phyloP scores from a whole-genome alignment of 2,113 vertebrate genomes.

The Abramis brama region DNA sequence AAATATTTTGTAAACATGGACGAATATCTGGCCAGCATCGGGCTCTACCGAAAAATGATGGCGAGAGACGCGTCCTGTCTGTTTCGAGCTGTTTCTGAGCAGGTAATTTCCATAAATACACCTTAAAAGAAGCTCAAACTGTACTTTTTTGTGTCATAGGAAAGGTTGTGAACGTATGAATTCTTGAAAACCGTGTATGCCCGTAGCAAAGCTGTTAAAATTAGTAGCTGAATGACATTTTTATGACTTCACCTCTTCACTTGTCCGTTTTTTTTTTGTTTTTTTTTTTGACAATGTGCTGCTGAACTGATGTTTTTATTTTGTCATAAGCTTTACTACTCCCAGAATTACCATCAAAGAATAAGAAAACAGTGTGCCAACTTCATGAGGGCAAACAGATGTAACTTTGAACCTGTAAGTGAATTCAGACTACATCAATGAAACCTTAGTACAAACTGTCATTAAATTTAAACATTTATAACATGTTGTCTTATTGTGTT shows the following conservation, averaged over 20 bases:
- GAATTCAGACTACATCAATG: neutral
- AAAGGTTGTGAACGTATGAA: neutral
- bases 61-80: conserved; percentile 93
- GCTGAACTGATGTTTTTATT: conserved; percentile 31
- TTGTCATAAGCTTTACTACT: conserved; percentile 78
- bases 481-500: neutral
- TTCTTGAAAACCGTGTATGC: neutral
- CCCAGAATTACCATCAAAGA: conserved; percentile 87
- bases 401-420: conserved; percentile 89
- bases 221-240: neutral
- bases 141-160: neutral
- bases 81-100: conserved; percentile 93
- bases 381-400: conserved; percentile 85
- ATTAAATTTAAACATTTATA: neutral
- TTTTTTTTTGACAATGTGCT: neutral
- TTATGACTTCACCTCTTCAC: neutral
- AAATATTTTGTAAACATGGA: conserved; percentile 95
- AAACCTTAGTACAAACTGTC: neutral
- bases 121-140: neutral
- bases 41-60: conserved; percentile 92
- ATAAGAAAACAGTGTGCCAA: conserved; percentile 85
- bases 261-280: too few relatives aligned
- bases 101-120: conserved; percentile 74
- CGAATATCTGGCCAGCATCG: conserved; percentile 89
- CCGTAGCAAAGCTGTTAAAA: neutral